Base-by-base conservation (phyloP, 2,888 invertebrate species). In the Leptothorax acervorum region DNA sequence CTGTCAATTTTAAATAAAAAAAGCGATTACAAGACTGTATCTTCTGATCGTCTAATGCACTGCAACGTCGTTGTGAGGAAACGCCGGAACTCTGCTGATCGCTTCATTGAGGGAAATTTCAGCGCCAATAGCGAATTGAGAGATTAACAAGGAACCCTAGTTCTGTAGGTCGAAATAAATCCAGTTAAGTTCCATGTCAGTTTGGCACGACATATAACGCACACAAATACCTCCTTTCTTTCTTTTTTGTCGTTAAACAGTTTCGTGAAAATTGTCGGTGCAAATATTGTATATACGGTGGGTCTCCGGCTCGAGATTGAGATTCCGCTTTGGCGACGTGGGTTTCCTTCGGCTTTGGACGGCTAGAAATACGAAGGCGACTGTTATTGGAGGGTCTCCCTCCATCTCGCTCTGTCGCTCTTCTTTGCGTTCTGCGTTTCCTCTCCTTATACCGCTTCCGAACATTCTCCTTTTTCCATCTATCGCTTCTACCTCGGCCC, bases 291-390 rank as follows among this genome's bases (percentile, higher is more conserved):
- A 42, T 23, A 23, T 23, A 23, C 23, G 23, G 48, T 76, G 35
- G 15, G 74, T 75, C 84, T 70, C 74, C 9, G 45, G 70, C 66
- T 23, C 60, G 31, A 83, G 86, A 88, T 90, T 86, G 86, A 88
- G 90, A 88, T 90, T 87, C 83, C 88, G 88, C 86, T 88, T 87
- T 88, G 85, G 71, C 79, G 75, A 86, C 85, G 83, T 74, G 87
- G 84, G 83, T 85, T 88, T 84, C 88, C 89, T 88, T 87, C 84
- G 71, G 53, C 82, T 85, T 63, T 65, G 87, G 51, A 90, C 84
- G 79, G 85, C 74, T 88, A 88, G 86, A 88, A 90, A 90, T 89
- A 90, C 88, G 87, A 89, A 87, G 84, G 85, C 81, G 85, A 85
- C 87, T 90, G 88, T 90, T 90, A 89, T 90, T 89, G 90, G 88